Evolutionary conservation across 2,888 invertebrate genomes (phyloP).

Genomic region (Bedellia somnulentella): DNA sequence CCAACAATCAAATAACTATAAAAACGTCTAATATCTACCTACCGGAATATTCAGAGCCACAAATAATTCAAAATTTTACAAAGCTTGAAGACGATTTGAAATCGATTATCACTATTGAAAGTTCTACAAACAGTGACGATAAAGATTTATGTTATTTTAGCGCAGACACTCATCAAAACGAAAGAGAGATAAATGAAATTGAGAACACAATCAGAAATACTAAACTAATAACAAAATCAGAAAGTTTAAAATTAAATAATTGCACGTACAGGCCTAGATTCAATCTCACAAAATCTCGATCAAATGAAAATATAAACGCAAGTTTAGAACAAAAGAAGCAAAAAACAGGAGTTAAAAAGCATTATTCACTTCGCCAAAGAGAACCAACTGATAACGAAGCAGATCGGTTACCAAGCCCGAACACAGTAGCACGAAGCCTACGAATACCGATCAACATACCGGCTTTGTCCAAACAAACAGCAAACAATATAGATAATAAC

Average conservation of each 20-base stretch:
- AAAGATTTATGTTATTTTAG: constrained; percentile 29
- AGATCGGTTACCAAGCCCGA: constrained; percentile 39
- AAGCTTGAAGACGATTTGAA: constrained; percentile 51
- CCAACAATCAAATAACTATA: constrained; percentile 15
- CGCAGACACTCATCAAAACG: constrained; percentile 47
- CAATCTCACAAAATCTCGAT: constrained; percentile 32
- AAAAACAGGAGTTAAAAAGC: constrained; percentile 35
- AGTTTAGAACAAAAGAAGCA: constrained; percentile 23
- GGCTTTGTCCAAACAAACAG: constrained; percentile 14
- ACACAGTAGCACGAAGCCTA: constrained; percentile 24
- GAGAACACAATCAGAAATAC: constrained; percentile 53
- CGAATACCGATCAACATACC: constrained; percentile 16
- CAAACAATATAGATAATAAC: constrained; percentile 27
- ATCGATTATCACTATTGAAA: constrained; percentile 46
- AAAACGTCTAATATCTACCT: constrained; percentile 21
- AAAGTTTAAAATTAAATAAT: constrained; percentile 33
- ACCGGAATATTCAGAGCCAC: constrained; percentile 31
- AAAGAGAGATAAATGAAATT: constrained; percentile 53
- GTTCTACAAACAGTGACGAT: constrained; percentile 43
- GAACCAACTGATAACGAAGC: constrained; percentile 40
- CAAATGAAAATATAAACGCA: constrained; percentile 38
- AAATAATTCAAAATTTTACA: constrained; percentile 33
- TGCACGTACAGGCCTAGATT: constrained; percentile 26
- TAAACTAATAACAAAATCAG: constrained; percentile 46
- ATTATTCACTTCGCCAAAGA: constrained; percentile 50